phyloP scores from a whole-genome alignment of 2,888 invertebrate genomes.

The Coleophora deauratella region DNA sequence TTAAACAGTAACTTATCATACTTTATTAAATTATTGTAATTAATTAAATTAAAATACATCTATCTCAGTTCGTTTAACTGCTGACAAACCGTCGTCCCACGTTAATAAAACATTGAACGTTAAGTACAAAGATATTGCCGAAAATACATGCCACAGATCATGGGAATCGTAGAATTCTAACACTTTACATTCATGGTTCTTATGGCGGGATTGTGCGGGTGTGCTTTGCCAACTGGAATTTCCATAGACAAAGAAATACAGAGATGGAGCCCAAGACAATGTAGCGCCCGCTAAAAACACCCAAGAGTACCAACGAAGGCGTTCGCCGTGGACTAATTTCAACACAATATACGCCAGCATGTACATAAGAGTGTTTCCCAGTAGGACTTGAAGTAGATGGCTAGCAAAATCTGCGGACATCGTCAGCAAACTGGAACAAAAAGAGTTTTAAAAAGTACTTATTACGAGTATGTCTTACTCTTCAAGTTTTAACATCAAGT shows the following conservation, averaged over 20 bases:
- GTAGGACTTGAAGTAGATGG: slow-evolving; percentile 85
- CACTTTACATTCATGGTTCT: slow-evolving; percentile 69
- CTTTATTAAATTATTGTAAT: too few relatives aligned
- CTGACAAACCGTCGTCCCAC: slow-evolving; percentile 87
- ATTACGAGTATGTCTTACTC: too few relatives aligned
- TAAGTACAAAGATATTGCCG: slow-evolving; percentile 87
- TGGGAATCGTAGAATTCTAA: slow-evolving; percentile 88
- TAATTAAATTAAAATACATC: slow-evolving; percentile 85
- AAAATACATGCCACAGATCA: slow-evolving; percentile 92
- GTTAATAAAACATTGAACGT: slow-evolving; percentile 88
- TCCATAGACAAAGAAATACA: slow-evolving; percentile 66
- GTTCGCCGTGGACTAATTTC: slow-evolving; percentile 85
- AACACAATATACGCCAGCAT: slow-evolving; percentile 87
- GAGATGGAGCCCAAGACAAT: slow-evolving; percentile 79
- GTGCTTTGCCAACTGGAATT: slow-evolving; percentile 57
- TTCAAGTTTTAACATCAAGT: too few relatives aligned
- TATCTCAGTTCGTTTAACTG: slow-evolving; percentile 81
- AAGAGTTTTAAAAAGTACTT: too few relatives aligned
- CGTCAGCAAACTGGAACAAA: slow-evolving; percentile 54
- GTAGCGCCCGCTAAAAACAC: slow-evolving; percentile 78
- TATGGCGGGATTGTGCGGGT: slow-evolving; percentile 82
- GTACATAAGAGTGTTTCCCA: slow-evolving; percentile 88
- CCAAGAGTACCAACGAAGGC: slow-evolving; percentile 73
- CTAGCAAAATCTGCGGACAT: slow-evolving; percentile 84
- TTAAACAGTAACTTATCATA: too few relatives aligned